These are phyloP conservation scores for Drosophila merina DNA, from an alignment of 2,888 invertebrate genomes.

Conservation along the genomic window DNA sequence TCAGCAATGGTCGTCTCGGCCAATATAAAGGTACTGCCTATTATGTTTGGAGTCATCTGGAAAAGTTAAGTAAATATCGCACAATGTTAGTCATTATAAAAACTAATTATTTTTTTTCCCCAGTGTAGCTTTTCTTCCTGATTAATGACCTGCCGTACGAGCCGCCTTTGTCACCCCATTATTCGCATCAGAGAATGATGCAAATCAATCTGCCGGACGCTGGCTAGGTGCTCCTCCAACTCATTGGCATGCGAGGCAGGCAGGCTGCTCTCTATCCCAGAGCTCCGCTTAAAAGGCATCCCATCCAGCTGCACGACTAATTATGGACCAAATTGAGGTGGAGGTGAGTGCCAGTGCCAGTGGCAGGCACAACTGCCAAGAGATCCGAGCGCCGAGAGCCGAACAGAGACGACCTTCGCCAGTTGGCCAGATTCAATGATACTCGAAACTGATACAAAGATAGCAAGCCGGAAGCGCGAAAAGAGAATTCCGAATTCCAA, in stretches of 20 bases:
- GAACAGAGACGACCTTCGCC: conserved; percentile 56
- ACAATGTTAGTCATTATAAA: background rate
- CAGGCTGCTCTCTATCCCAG: conserved; percentile 1
- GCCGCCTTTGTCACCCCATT: conserved; percentile 45
- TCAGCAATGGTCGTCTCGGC: conserved; percentile 84
- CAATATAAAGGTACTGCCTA: conserved; percentile 86
- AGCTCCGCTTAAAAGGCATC: conserved; percentile 59
- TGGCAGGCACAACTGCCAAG: conserved; percentile 12
- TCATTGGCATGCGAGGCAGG: conserved; percentile 54
- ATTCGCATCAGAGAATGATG: conserved; percentile 40
- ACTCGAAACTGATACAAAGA: conserved; percentile 56
- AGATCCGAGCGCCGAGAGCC: conserved; percentile 16
- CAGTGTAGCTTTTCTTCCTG: conserved; percentile 52
- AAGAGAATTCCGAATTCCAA: conserved; percentile 31
- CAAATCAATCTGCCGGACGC: conserved; percentile 49
- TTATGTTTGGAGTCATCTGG: conserved; percentile 87
- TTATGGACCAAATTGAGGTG: conserved; percentile 66
- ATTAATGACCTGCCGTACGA: conserved; percentile 63
- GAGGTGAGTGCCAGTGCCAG: conserved; percentile 42
- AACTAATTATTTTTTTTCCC: background rate
- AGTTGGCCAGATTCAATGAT: conserved; percentile 60
- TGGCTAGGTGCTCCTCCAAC: conserved; percentile 19
- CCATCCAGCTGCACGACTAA: conserved; percentile 52
- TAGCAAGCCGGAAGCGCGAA: conserved; percentile 60
- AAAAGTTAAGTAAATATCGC: conserved; percentile 23